A percentile compares a stretch with the other conserved stretches of the same genome.
These are phyloP conservation scores for Acinonyx jubatus DNA, from an alignment of 2,113 vertebrate species.

Conservation along the genomic window DNA sequence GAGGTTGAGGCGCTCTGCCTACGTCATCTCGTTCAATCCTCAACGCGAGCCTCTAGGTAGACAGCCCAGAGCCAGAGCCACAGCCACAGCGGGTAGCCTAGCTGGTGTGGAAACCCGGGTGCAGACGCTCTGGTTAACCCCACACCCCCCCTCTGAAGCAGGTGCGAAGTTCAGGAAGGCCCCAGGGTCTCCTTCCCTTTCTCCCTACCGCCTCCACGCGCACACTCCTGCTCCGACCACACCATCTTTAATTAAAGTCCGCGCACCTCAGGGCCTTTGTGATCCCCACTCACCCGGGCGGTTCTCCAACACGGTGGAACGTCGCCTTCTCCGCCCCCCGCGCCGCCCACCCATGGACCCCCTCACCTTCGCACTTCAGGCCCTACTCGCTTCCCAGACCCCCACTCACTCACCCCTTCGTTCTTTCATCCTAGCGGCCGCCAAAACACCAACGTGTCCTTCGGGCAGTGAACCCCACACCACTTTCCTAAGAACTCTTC, in stretches of 20 bases:
- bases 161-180: neutral
- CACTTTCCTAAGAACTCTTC: neutral
- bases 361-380: neutral
- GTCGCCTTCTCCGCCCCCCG: too few species aligned
- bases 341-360: neutral
- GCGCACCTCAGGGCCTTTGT: too few species aligned
- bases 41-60: neutral
- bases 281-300: too few species aligned
- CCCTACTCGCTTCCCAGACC: neutral
- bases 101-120: too few species aligned
- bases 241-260: accelerated
- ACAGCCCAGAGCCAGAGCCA: neutral
- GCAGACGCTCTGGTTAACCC: neutral
- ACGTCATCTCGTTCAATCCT: neutral
- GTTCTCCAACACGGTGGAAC: too few species aligned
- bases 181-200: neutral
- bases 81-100: neutral
- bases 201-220: neutral
- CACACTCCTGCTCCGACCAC: neutral
- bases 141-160: neutral
- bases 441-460: neutral
- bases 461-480: neutral
- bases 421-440: neutral
- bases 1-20: neutral
- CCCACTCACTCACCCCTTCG: neutral